Percentiles rank a stretch among this genome's conserved stretches.
Conservation (phyloP, 2,113 vertebrate genomes). For the Colossoma macropomum region DNA sequence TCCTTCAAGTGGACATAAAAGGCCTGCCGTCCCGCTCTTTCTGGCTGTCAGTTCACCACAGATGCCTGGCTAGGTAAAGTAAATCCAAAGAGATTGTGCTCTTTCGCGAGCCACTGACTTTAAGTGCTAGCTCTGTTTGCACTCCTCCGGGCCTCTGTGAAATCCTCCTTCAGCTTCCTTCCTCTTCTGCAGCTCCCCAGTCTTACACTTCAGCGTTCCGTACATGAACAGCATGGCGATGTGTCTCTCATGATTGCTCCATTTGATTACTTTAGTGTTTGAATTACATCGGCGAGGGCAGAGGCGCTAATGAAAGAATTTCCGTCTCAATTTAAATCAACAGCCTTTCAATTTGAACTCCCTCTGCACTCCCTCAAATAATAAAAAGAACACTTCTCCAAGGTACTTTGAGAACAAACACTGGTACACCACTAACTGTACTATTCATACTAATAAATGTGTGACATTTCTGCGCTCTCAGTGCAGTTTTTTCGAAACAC, state of each 20-base stretch:
- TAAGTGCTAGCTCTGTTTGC: neutral
- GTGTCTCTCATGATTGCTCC: conserved; percentile 30
- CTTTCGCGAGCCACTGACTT: conserved; percentile 4
- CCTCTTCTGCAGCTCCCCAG: neutral
- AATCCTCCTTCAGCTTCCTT: conserved; percentile 16
- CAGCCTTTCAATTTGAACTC: conserved; percentile 14
- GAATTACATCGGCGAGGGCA: conserved; percentile 17
- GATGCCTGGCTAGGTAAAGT: neutral
- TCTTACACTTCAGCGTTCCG: conserved; percentile 22
- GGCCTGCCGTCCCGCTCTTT: neutral
- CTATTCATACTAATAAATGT: neutral
- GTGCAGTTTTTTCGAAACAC: neutral
- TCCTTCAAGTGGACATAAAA: neutral
- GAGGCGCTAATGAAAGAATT: conserved; percentile 17
- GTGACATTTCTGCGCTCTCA: neutral
- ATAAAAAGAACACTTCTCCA: neutral
- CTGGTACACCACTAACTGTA: neutral
- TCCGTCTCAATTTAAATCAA: conserved; percentile 26
- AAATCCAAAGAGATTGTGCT: neutral
- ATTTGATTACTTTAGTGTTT: conserved; percentile 31
- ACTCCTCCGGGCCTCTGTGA: neutral
- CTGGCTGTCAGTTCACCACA: neutral
- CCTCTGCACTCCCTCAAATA: neutral
- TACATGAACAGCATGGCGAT: neutral
- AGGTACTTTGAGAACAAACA: neutral